Conservation (phyloP, 2,888 invertebrate species). For the Xylota sylvarum region DNA sequence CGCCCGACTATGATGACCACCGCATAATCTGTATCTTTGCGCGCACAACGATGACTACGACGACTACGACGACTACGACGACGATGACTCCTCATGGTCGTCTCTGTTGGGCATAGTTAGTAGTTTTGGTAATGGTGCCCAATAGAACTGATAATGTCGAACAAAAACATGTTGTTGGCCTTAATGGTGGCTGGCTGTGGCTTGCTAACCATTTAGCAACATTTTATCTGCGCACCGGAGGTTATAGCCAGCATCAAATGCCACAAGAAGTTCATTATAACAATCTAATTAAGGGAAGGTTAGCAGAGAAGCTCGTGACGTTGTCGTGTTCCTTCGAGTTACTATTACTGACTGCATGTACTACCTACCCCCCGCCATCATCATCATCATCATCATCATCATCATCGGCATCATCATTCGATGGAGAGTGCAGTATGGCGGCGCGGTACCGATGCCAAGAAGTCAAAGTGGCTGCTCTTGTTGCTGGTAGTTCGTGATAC, state of each 20-base stretch:
- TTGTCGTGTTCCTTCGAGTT: constrained; percentile 70
- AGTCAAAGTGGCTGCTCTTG: constrained; percentile 72
- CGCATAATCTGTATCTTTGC: constrained; percentile 35
- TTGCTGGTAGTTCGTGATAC: constrained; percentile 68
- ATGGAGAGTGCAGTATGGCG: constrained; percentile 20
- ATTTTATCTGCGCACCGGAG: constrained; percentile 57
- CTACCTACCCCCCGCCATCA: constrained; percentile 2
- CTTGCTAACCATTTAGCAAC: constrained; percentile 66
- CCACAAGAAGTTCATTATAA: constrained; percentile 79
- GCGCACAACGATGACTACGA: background rate
- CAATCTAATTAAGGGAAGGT: constrained; percentile 79
- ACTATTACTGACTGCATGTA: background rate
- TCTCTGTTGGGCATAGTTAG: background rate
- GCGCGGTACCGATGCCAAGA: constrained; percentile 40
- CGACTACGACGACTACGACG: constrained; percentile 32
- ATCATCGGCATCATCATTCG: background rate
- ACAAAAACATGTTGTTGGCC: constrained; percentile 73
- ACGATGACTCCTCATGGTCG: background rate
- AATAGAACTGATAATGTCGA: constrained; percentile 77
- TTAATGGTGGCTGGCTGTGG: constrained; percentile 61
- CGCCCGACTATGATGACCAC: constrained; percentile 27
- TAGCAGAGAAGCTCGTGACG: constrained; percentile 77
- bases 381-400: constrained; percentile 10
- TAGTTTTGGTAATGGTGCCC: constrained; percentile 77
- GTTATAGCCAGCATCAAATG: constrained; percentile 73